Base-by-base conservation (phyloP, 2,888 invertebrate genomes). In the Carpatolechia fugitivella region DNA sequence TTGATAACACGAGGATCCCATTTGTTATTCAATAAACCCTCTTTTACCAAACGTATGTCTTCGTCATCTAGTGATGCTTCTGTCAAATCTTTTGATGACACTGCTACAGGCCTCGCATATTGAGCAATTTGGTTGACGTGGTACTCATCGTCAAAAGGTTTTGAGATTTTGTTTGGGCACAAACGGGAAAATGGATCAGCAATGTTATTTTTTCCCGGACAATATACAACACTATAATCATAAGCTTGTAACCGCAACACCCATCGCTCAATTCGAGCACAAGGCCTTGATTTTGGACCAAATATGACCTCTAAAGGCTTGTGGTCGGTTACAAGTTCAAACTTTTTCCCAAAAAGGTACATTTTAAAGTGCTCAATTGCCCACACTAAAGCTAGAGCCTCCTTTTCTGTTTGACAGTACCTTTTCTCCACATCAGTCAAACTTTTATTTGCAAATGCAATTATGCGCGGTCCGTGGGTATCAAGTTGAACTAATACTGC, bases 261-360 rank as follows among this genome's bases (percentile, higher is more conserved):
- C 76, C 74, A 76, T 1, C 75, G 51, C 52, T 76, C 74, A 5
- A 76, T 64, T n/a, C n/a, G n/a, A n/a, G n/a, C n/a, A n/a, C n/a
- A n/a, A n/a, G n/a, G n/a, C n/a, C n/a, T n/a, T n/a, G n/a, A n/a
- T n/a, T n/a, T n/a, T n/a, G n/a, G n/a, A n/a, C n/a, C n/a, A n/a
- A n/a, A n/a, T n/a, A n/a, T n/a, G n/a, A n/a, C n/a, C n/a, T n/a
- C n/a, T n/a, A n/a, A n/a, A n/a, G n/a, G n/a, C n/a, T n/a, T n/a
- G n/a, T n/a, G n/a, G n/a, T n/a, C n/a, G n/a, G n/a, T n/a, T n/a
- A n/a, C n/a, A n/a, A n/a, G n/a, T n/a, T n/a, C n/a, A n/a, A n/a
- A n/a, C n/a, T n/a, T n/a, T n/a, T n/a, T n/a, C n/a, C n/a, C n/a
- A n/a, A n/a, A n/a, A n/a, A n/a, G n/a, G n/a, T n/a, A n/a, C n/a